These are phyloP conservation scores for Propithecus coquereli DNA, from an alignment of 2,113 vertebrate genomes.

Conservation along the genomic window DNA sequence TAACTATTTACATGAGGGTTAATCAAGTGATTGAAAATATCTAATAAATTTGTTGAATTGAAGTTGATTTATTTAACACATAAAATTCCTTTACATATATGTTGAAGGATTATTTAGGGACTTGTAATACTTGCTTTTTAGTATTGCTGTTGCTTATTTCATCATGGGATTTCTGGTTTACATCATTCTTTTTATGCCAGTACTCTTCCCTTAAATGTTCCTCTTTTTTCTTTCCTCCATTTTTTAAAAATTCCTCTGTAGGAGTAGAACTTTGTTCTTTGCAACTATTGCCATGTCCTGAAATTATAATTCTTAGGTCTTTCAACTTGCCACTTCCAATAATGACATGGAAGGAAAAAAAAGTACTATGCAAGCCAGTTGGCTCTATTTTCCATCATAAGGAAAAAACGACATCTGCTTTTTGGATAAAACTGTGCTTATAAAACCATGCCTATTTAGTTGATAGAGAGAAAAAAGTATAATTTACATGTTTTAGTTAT, in stretches of 20 bases:
- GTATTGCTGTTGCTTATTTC: neutral
- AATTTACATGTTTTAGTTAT: slow-evolving; percentile 81
- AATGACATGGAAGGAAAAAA: slow-evolving; percentile 56
- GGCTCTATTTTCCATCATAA: slow-evolving; percentile 76
- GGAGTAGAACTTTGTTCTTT: slow-evolving; percentile 76
- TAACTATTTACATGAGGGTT: neutral
- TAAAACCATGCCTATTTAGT: slow-evolving; percentile 80
- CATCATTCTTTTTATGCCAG: neutral
- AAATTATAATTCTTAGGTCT: slow-evolving; percentile 74
- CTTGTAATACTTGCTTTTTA: neutral
- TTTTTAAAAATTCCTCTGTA: slow-evolving; percentile 69
- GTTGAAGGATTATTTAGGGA: neutral
- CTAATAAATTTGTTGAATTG: neutral
- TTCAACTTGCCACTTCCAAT: slow-evolving; percentile 80
- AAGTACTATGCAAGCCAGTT: slow-evolving; percentile 72
- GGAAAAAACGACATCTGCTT: slow-evolving; percentile 82
- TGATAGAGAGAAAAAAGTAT: slow-evolving; percentile 73
- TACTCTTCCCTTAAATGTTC: neutral
- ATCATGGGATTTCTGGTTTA: neutral
- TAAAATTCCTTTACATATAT: neutral
- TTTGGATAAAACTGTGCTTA: slow-evolving; percentile 80
- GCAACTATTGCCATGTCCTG: slow-evolving; percentile 68
- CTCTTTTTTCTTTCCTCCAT: slow-evolving; percentile 28
- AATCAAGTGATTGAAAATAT: neutral
- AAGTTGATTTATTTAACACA: neutral